Evolutionary conservation across 1,140 invertebrate species (phyloP), one percentile per base, ranked within the genome.

Genomic region (Drosophila auraria): DNA sequence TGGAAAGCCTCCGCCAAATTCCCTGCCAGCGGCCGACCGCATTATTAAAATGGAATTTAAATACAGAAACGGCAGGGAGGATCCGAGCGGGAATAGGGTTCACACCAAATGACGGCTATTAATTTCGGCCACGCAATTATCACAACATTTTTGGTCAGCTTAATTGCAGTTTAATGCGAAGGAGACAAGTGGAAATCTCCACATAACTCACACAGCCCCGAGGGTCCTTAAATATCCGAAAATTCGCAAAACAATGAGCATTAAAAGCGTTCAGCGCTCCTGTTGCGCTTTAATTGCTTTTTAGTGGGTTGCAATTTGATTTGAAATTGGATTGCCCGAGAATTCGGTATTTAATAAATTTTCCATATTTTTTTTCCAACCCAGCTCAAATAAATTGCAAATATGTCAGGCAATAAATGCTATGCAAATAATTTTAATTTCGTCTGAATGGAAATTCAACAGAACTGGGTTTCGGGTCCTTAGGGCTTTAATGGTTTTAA

Each of bases 81-180:
- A 30, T 3, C 5, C 53, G 12, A 15, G 15, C 17, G 20, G 49
- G 51, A 30, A 25, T 23, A 5, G 44, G 27, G 45, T 47, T 36
- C 12, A 9, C 76, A 38, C 86, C 73, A 80, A 90, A 89, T 90
- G 82, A 86, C 54, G 65, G 79, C 79, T 86, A 90, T 89, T 90
- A 86, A 90, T 91, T 77, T 91, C 86, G 82, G 73, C 27, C 70
- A 70, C 65, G 76, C 72, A 89, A 89, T 89, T 89, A 91, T 90
- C 82, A 89, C 78, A 86, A 76, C 82, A 91, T 82, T 90, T 84
- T 75, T 57, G 86, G 86, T 80, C 82, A 77, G 45, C 54, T 87
- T 89, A 89, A 89, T 89, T 84, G 84, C 63, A 81, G 56, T 84
- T 90, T 89, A 89, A 90, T 90, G 69, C 51, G 27, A 66, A 64